Base-by-base conservation (phyloP, 2,113 vertebrate species). In the Seriola rivoliana region DNA sequence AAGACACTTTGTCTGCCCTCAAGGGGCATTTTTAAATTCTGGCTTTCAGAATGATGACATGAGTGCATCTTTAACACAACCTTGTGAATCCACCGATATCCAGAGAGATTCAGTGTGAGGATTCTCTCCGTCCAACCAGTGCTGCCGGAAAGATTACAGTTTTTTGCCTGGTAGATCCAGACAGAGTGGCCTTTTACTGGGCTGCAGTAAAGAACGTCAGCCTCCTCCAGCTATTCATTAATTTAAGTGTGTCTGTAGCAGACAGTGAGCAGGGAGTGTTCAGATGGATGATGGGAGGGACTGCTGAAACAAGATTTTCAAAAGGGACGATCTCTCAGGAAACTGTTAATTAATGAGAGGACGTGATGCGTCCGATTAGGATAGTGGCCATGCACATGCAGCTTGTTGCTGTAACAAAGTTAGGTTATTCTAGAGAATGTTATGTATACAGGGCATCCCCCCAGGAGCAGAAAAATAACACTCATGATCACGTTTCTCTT, bases 161-260 rank as follows among this genome's bases (percentile, higher is more conserved):
- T 29, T 29, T 29, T 64, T 67, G 76, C 80, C 81, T 80, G 64
- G 63, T 74, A 81, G 80, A 88, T 85, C 57, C 85, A 90, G 89
- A 90, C 89, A 70, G 82, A 80, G 82, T 92, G 88, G 88, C 87
- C 85, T 91, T 91, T 93, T 83, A 85, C 82, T 64, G 81, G 67
- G 63, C 88, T 78, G 88, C 86, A 81, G 80, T 86, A 87, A 88
- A 91, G 87, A 93, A 85, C 69, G 50, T 57, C 88, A 80, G 85
- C 71, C 86, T 91, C 92, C 90, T 88, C 78, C 81, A 85, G 90
- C 91, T 81, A 93, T 93, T 93, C 88, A 93, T 94, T 94, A 92
- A 88, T 88, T 91, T 90, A 91, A 95, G 92, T 93, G 90, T 90
- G 91, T 91, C 84, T 91, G 90, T 79, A 64, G 88, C 88, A 87